A percentile compares a stretch with the other conserved stretches of the same genome.
phyloP scores from a whole-genome alignment of 2,113 vertebrate species.

The Sceloporus undulatus region DNA sequence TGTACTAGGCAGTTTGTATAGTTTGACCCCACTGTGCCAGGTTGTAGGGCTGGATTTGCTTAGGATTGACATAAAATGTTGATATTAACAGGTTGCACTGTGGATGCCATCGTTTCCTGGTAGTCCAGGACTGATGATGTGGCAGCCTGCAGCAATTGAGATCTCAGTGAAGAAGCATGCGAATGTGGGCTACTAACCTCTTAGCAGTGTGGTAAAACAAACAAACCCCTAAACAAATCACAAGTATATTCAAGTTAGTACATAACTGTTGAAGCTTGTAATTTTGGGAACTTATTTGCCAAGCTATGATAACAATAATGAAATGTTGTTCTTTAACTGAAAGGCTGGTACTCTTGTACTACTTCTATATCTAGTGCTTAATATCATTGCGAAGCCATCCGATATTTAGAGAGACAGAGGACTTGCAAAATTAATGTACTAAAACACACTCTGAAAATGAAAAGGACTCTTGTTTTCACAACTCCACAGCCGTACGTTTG shows the following conservation, averaged over 20 bases:
- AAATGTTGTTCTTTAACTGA: background rate
- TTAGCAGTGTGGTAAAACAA: too few relatives aligned
- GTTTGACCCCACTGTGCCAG: too few relatives aligned
- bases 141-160: background rate
- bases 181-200: background rate
- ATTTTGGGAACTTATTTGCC: background rate
- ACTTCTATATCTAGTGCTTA: constrained; percentile 6
- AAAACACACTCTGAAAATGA: constrained; percentile 46
- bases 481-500: background rate
- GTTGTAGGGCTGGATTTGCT: too few relatives aligned
- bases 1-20: too few relatives aligned
- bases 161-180: background rate
- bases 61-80: too few relatives aligned
- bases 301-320: background rate
- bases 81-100: background rate
- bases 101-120: background rate
- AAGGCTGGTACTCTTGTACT: background rate
- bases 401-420: background rate
- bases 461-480: constrained; percentile 15
- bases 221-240: too few relatives aligned
- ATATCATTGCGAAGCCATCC: background rate
- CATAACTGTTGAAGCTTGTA: background rate
- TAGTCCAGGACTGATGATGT: background rate
- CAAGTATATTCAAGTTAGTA: too few relatives aligned
- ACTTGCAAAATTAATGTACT: background rate